Base-by-base conservation (phyloP, 2,797 vertebrate genomes). In the Euphonia xanthogaster region DNA sequence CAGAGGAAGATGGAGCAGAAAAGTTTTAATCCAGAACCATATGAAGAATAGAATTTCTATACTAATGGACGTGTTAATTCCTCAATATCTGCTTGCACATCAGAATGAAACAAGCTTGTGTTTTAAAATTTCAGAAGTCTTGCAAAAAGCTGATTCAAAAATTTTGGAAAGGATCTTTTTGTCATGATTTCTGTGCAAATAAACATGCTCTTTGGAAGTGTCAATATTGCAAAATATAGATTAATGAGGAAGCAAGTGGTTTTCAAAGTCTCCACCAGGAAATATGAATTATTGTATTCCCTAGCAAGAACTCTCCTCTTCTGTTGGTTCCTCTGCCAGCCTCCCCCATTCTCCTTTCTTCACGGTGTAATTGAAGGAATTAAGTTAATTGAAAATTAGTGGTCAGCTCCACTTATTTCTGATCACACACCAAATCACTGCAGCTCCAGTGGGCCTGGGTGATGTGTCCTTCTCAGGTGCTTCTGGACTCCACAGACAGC, bases 401-500 rank as follows among this genome's bases (percentile, higher is more conserved):
- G 47, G 8, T 12, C n/a, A 81, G 9, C 13, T 72, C 24, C 58
- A 65, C 21, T 77, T 86, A 30, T 9, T 74, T 8, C 22, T 40
- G 63, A 22, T 62, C 20, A 50, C 24, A 53, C 20, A 23, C 7
- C 11, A 68, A 78, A 60, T 42, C 67, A n/a, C 45, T 82, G 58
- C 17, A 70, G 13, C 4, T 33, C 10, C 31, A 57, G 21, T 0
- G 4, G 12, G 35, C 7, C 24, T 60, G 61, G 13, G 35, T 28
- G 3, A 17, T 3, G 1, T 10, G 7, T 30, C 21, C 50, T 50
- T 55, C 44, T 54, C 3, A 0, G 25, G 12, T 10, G 7, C 12
- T 37, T 55, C 63, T 60, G 44, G 21, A 16, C 10, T 67, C 27
- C 54, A 86, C 50, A 50, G 31, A 10, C 3, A 53, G 11, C 28